Conservation (phyloP, 1,140 invertebrate genomes). For the Atopsyche davidsoni region DNA sequence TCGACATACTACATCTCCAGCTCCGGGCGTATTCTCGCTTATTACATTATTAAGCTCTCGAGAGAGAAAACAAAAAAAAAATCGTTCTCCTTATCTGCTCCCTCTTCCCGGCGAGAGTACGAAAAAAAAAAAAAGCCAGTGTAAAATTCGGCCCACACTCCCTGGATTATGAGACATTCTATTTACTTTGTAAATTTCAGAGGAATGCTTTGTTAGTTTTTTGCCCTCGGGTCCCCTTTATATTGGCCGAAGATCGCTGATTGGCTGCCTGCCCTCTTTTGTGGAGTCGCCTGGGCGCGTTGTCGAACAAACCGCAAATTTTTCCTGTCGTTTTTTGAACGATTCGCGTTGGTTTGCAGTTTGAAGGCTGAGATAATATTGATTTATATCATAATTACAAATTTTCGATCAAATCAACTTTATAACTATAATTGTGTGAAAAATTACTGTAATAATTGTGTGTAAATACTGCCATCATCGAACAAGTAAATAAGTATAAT, state of each 20-base stretch:
- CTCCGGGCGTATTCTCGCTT: slow-evolving; percentile 11
- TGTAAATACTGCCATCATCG: too few species aligned
- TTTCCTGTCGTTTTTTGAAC: too few species aligned
- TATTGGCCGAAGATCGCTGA: slow-evolving; percentile 2
- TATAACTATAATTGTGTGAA: too few species aligned
- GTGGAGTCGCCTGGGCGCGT: too few species aligned
- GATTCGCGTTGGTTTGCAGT: too few species aligned
- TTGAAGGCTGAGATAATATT: too few species aligned
- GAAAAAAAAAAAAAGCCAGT: slow-evolving; percentile 12
- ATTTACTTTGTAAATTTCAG: slow-evolving; percentile 24
- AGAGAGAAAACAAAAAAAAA: slow-evolving; percentile 14
- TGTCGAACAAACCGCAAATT: too few species aligned
- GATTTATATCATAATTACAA: too few species aligned
- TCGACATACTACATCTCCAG: neutral
- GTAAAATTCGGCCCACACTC: slow-evolving; percentile 3
- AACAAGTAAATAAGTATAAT: too few species aligned
- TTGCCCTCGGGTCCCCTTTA: neutral
- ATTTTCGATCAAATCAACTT: too few species aligned
- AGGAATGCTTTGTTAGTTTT: slow-evolving; percentile 11
- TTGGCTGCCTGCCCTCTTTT: slow-evolving; percentile 1
- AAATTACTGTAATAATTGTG: too few species aligned
- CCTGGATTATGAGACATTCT: slow-evolving; percentile 15
- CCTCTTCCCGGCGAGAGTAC: slow-evolving; percentile 2
- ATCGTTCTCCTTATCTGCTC: slow-evolving; percentile 19
- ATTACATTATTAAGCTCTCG: slow-evolving; percentile 18